A percentile compares a stretch with the other conserved stretches of the same genome.
These are phyloP conservation scores for Hyppa rectilinea DNA, from an alignment of 2,888 invertebrate genomes.

Conservation along the genomic window DNA sequence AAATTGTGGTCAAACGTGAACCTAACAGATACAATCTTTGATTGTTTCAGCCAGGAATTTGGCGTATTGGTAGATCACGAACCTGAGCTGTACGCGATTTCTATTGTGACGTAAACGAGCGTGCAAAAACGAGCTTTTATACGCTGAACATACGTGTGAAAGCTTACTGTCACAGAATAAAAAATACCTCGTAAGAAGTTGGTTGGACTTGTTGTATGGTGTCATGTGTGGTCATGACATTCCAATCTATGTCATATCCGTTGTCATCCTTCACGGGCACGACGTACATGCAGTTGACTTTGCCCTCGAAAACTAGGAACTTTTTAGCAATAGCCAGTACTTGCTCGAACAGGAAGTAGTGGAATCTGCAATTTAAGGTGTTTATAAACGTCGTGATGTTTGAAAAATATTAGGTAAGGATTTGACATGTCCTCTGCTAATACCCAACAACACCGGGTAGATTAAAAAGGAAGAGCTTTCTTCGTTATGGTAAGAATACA, in stretches of 20 bases:
- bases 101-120: neutral
- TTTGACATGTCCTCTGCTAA: too few relatives aligned
- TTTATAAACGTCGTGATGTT: neutral
- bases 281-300: slow-evolving; percentile 89
- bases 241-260: slow-evolving; percentile 91
- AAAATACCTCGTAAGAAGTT: slow-evolving; percentile 85
- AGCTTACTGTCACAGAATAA: neutral
- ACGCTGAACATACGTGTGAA: neutral
- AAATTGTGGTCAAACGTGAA: neutral
- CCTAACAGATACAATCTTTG: neutral
- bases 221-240: slow-evolving; percentile 86
- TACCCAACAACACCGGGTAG: too few relatives aligned
- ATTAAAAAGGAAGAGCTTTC: too few relatives aligned
- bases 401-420: slow-evolving; percentile 1
- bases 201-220: slow-evolving; percentile 80
- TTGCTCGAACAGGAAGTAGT: slow-evolving; percentile 94
- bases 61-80: neutral
- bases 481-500: too few relatives aligned
- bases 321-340: slow-evolving; percentile 92
- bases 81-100: neutral
- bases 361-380: slow-evolving; percentile 89
- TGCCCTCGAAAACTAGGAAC: slow-evolving; percentile 91
- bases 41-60: neutral
- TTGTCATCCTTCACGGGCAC: slow-evolving; percentile 84
- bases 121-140: neutral